A percentile compares a stretch with the other conserved stretches of the same genome.
Conservation (phyloP, 1,140 invertebrate genomes). For the Nasonia giraulti region DNA sequence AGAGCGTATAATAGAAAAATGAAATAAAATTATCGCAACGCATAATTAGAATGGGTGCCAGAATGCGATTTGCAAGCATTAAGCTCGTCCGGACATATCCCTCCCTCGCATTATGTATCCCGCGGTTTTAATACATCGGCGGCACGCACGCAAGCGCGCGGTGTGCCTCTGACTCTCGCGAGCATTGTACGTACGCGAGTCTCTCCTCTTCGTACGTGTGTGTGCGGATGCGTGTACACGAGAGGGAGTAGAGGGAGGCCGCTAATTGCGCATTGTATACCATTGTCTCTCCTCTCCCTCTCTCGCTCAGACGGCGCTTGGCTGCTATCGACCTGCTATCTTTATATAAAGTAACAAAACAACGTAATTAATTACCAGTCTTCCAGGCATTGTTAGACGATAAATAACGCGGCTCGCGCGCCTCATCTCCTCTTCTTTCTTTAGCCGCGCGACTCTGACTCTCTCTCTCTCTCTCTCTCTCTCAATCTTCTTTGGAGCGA, state of each 20-base stretch:
- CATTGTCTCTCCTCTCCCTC: conserved; percentile 59
- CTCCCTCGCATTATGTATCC: not conserved
- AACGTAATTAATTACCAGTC: conserved; percentile 75
- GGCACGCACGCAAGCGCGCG: conserved; percentile 61
- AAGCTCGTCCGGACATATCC: conserved; percentile 27
- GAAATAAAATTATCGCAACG: not conserved
- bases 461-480: conserved; percentile 12
- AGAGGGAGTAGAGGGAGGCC: conserved; percentile 37
- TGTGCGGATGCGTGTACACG: not conserved
- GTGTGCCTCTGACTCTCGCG: conserved; percentile 52
- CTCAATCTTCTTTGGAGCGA: conserved; percentile 41
- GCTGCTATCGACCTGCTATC: conserved; percentile 72
- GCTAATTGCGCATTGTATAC: conserved; percentile 74
- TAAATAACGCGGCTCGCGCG: conserved; percentile 67
- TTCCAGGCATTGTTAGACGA: conserved; percentile 71
- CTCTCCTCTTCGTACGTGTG: conserved; percentile 32
- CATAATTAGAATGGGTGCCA: not conserved
- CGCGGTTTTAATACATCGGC: conserved; percentile 7
- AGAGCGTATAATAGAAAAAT: not conserved
- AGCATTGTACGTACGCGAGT: too few relatives aligned
- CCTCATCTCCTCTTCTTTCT: conserved; percentile 35
- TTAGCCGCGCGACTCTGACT: not conserved
- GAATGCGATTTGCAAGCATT: conserved; percentile 27
- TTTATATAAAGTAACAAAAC: conserved; percentile 74
- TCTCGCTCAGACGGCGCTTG: conserved; percentile 58